Base-by-base conservation (phyloP, 2,888 invertebrate species). In the Auanema freiburgensis region DNA sequence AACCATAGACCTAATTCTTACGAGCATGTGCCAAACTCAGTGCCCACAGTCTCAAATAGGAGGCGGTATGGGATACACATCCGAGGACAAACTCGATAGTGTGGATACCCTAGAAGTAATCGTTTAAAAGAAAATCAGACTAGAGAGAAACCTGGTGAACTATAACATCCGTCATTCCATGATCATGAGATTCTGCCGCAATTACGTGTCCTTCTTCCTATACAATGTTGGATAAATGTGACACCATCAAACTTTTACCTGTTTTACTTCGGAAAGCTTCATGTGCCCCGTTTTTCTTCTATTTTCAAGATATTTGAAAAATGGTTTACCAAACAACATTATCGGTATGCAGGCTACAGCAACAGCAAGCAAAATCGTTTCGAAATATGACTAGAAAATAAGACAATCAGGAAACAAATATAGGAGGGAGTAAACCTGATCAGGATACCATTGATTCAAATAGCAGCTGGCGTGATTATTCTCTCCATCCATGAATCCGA, bases 11-110 rank as follows among this genome's bases (percentile, higher is more conserved):
- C 40, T 41, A 50, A 18, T 63, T 89, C 90, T 89, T 88, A 92
- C 92, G 95, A 67, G 96, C 93, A 88, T 98, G 97, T 82, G 97
- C 97, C 59, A 98, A 88, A 60, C 95, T 95, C 67, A 98, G 88
- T 72, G 97, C 97, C 97, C 97, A 98, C 77, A 98, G 89, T 76
- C 97, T 93, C 71, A 98, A 89, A 87, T 98, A 98, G 0, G 96
- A 96, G 40, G 97, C 97, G 21, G 97, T 97, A 87, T 98, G 96
- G 2, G 96, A 96, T 42, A 98, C 92, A 71, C 94, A 95, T 63
- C 96, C 96, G 77, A 98, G 88, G 74, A 96, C 96, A 86, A 92
- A 97, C 87, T 97, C 97, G 85, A 97, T 96, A 0, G 96, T 96
- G 86, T 97, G 96, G 85, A 97, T 97, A 10, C 91, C 92, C 87